Percentiles rank a stretch among this genome's conserved stretches.
These are phyloP conservation scores for Clunio marinus DNA, from an alignment of 2,888 invertebrate genomes.

Conservation along the genomic window DNA sequence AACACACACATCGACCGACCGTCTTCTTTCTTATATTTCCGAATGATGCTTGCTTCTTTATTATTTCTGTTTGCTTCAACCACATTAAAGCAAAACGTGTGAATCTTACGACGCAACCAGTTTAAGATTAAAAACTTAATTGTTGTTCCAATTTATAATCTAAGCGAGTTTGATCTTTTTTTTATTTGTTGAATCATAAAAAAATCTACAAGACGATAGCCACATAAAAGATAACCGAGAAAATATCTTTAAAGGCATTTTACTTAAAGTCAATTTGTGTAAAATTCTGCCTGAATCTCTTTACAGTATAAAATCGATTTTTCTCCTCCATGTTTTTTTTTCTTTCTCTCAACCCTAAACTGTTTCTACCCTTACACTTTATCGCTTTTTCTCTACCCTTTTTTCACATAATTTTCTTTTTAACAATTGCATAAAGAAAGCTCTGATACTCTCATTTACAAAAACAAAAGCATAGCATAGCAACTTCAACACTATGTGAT, in stretches of 20 bases:
- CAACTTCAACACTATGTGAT: slow-evolving; percentile 20
- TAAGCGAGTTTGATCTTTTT: too few relatives aligned
- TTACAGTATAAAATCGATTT: too few relatives aligned
- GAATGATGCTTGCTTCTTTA: too few relatives aligned
- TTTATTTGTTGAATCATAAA: too few relatives aligned
- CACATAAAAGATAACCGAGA: too few relatives aligned
- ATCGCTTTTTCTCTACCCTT: slow-evolving; percentile 5
- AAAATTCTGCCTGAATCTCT: too few relatives aligned
- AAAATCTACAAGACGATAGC: too few relatives aligned
- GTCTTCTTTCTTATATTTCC: slow-evolving; percentile 6
- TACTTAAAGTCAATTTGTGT: too few relatives aligned
- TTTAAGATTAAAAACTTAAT: neutral
- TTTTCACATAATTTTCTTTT: slow-evolving; percentile 35
- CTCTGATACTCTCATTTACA: neutral
- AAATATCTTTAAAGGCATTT: too few relatives aligned
- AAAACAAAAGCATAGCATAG: neutral
- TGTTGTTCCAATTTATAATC: neutral
- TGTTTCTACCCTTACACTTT: slow-evolving; percentile 3
- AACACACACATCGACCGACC: slow-evolving; percentile 29
- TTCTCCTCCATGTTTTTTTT: neutral
- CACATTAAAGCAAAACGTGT: slow-evolving; percentile 4
- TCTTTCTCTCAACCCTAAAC: slow-evolving; percentile 2
- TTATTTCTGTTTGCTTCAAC: slow-evolving; percentile 6
- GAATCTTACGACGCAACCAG: neutral
- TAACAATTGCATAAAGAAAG: too few relatives aligned